phyloP scores from a whole-genome alignment of 2,113 vertebrate genomes.

The Telmatochromis sp. region DNA sequence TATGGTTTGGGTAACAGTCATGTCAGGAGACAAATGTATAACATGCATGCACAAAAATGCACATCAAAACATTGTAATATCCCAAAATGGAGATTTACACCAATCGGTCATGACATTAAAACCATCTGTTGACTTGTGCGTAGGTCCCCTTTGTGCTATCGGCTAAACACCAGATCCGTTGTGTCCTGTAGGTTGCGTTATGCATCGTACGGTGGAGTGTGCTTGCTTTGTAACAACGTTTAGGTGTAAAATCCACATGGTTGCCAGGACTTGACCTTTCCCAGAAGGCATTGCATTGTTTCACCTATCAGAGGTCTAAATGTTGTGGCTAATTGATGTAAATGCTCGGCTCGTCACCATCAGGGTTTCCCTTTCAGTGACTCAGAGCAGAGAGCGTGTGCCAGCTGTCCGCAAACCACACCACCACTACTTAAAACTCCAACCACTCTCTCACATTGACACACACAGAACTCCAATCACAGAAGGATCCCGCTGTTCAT shows the following conservation, averaged over 20 bases:
- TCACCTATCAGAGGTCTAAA: background rate
- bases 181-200: background rate
- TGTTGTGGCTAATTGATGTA: background rate
- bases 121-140: background rate
- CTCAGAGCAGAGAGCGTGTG: background rate
- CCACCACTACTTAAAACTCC: background rate
- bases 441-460: background rate
- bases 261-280: background rate
- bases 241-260: background rate
- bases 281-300: background rate
- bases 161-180: background rate
- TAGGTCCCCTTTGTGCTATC: background rate
- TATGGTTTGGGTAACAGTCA: background rate
- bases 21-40: background rate
- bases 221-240: background rate
- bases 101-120: background rate
- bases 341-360: background rate
- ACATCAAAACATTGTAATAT: background rate
- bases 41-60: background rate
- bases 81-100: background rate
- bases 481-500: background rate
- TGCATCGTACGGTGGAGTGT: fast-evolving
- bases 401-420: background rate
- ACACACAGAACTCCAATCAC: background rate
- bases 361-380: background rate